Evolutionary conservation across 2,888 invertebrate genomes (phyloP).

Genomic region (Pantelozetes paolii): DNA sequence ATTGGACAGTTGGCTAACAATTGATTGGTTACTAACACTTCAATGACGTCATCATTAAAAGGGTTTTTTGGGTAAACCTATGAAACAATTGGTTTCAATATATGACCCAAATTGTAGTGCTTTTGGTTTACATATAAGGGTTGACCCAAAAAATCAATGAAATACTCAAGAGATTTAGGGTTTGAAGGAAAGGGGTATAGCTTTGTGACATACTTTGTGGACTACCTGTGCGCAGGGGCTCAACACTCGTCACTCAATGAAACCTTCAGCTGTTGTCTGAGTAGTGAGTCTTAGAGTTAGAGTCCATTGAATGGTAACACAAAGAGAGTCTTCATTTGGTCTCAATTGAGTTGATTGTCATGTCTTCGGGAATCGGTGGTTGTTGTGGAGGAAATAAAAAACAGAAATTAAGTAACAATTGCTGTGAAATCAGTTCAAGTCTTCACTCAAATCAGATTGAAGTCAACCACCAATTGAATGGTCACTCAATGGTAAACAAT

Average conservation of each 20-base stretch:
- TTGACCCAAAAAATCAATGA: no score
- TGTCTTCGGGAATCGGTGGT: slow-evolving; percentile 58
- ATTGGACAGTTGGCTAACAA: no score
- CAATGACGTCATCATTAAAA: no score
- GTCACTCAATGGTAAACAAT: neutral
- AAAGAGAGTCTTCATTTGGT: slow-evolving; percentile 30
- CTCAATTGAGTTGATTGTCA: slow-evolving; percentile 55
- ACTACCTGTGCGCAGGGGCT: neutral
- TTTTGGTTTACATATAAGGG: no score
- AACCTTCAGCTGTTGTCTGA: slow-evolving; percentile 15
- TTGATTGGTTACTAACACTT: no score
- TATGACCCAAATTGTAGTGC: no score
- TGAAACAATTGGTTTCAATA: no score
- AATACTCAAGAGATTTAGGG: no score
- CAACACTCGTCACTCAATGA: neutral
- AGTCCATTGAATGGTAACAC: slow-evolving; percentile 15
- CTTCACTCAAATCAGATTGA: slow-evolving; percentile 57
- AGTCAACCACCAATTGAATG: slow-evolving; percentile 44
- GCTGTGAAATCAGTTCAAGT: slow-evolving; percentile 53
- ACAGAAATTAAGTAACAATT: slow-evolving; percentile 74
- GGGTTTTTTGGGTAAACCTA: no score
- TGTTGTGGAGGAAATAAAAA: slow-evolving; percentile 82
- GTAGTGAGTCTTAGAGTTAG: neutral
- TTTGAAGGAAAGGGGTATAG: no score
- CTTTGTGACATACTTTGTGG: no score